Evolutionary conservation across 2,888 invertebrate species (phyloP).

Genomic region (Carabus problematicus): DNA sequence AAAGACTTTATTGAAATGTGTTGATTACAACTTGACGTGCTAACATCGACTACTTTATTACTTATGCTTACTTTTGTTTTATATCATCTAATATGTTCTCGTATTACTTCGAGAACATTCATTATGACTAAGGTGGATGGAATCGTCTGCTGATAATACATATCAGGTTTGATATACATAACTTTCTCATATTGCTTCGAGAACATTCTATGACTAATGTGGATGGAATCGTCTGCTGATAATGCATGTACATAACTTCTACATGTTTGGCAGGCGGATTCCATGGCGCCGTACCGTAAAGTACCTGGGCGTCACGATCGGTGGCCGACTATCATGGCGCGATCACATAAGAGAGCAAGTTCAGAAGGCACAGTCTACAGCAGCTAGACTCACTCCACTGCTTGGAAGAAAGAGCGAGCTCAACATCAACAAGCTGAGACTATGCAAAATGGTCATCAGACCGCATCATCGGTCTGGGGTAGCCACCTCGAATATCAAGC

Average conservation of each 20-base stretch:
- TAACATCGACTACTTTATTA: too few species aligned
- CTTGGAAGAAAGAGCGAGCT: neutral
- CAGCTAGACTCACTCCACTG: neutral
- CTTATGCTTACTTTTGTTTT: too few species aligned
- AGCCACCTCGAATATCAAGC: neutral
- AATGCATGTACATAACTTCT: neutral
- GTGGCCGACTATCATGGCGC: neutral
- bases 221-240: too few species aligned
- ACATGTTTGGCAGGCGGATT: conserved; percentile 1
- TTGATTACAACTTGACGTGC: too few species aligned
- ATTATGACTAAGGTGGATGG: too few species aligned
- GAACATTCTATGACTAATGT: too few species aligned
- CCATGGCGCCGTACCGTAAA: conserved; percentile 10
- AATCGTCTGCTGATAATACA: too few species aligned
- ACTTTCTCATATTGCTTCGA: too few species aligned
- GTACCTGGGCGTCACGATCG: conserved; percentile 15
- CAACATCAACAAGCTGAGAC: conserved; percentile 12
- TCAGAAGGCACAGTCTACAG: conserved; percentile 1
- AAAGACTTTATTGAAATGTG: too few species aligned
- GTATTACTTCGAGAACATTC: too few species aligned
- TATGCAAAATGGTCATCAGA: conserved; percentile 9
- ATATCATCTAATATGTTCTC: too few species aligned
- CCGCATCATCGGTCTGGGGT: conserved; percentile 12
- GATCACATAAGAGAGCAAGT: neutral
- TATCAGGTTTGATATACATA: too few species aligned